Evolutionary conservation across 2,113 vertebrate species (phyloP), one percentile per base, ranked within the genome.

Genomic region (Anser cygnoides): DNA sequence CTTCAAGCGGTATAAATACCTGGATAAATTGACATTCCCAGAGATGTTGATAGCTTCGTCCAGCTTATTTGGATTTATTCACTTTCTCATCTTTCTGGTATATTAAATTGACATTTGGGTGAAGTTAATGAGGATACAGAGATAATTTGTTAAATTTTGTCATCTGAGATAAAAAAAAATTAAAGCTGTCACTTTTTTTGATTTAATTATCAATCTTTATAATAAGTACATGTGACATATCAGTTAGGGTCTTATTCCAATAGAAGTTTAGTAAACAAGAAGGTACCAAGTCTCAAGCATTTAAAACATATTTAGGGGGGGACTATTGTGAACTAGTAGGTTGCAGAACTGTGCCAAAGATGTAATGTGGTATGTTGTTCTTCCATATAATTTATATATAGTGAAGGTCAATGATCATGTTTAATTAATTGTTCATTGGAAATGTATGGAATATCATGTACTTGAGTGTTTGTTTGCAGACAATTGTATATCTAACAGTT

Each of bases 371-470:
- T 49, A 18, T 28, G 29, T 19, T 54, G 14, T 16, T 61, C 29
- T 61, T 83, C 54, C 28, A 2, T 26, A 23, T 31, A 41, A 55
- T 91, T 77, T 87, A 26, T n/a, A 46, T 55, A 39, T n/a, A 29
- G 11, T 52, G 54, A 41, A 44, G 4, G 15, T 23, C 35, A 33
- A 0, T 81, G 16, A 8, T 66, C 0, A 0, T 58, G 37, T 81
- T 84, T 83, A 80, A 70, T 84, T 74, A 46, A 35, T 17, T 23
- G 4, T 33, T 77, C 31, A 9, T 28, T 66, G 67, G 67, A 86
- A 70, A 76, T 70, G 22, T 39, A 37, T 58, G 10, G 11, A 10
- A 58, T 11, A 67, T 17, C 25, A 41, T 4, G 2, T 16, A n/a
- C 12, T 37, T 70, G 18, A 33, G 23, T 62, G 23, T 22, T 54